phyloP scores from a whole-genome alignment of 1,140 invertebrate species.

The Coelopa frigida region DNA sequence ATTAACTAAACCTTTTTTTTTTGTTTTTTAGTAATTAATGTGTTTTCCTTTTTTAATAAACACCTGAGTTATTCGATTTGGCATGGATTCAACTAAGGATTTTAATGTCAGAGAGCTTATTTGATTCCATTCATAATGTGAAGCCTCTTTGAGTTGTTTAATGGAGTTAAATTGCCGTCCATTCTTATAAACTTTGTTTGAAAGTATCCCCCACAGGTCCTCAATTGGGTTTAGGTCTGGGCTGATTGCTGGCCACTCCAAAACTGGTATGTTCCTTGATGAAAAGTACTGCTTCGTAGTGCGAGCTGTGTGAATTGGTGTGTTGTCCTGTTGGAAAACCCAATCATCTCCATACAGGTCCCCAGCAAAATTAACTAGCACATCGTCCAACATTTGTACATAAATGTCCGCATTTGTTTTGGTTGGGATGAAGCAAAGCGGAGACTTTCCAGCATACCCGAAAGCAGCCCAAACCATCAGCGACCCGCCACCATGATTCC shows the following conservation, averaged over 20 bases:
- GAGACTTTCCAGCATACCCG: not conserved
- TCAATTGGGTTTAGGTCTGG: slow-evolving; percentile 19
- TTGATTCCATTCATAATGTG: slow-evolving; percentile 5
- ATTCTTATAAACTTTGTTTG: slow-evolving; percentile 11
- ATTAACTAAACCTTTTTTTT: too few relatives aligned
- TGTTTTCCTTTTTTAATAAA: too few relatives aligned
- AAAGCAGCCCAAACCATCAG: slow-evolving; percentile 16
- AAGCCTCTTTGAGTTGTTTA: slow-evolving; percentile 5
- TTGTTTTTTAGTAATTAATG: too few relatives aligned
- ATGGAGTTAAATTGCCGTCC: slow-evolving; percentile 9
- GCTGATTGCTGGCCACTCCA: slow-evolving; percentile 12
- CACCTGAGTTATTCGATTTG: too few relatives aligned
- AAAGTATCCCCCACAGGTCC: slow-evolving; percentile 15
- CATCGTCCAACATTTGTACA: not conserved
- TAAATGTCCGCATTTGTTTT: not conserved
- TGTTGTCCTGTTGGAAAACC: slow-evolving; percentile 7
- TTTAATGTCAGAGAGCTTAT: too few relatives aligned
- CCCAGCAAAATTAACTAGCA: slow-evolving; percentile 3
- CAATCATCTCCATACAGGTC: slow-evolving; percentile 3
- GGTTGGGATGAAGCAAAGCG: slow-evolving; percentile 6
- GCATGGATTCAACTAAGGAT: too few relatives aligned
- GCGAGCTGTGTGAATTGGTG: slow-evolving; percentile 4
- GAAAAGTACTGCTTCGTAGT: slow-evolving; percentile 5
- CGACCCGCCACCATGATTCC: slow-evolving; percentile 4
- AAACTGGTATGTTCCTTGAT: slow-evolving; percentile 4